These are phyloP conservation scores for Volucella inanis DNA, from an alignment of 2,888 invertebrate genomes.

Conservation along the genomic window DNA sequence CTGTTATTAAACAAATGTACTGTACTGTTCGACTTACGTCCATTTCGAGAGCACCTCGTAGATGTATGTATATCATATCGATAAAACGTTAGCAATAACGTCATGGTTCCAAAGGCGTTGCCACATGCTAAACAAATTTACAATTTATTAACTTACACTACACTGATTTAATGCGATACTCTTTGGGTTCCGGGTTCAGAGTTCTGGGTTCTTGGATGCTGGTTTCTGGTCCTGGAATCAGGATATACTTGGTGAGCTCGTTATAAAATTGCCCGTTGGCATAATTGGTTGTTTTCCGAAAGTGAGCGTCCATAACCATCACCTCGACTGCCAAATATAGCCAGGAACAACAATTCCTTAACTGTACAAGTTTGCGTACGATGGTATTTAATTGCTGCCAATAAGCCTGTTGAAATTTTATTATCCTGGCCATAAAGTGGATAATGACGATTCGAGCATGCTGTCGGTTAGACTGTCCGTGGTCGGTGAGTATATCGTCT, in stretches of 20 bases:
- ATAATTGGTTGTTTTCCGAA: constrained; percentile 14
- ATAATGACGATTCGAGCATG: constrained; percentile 41
- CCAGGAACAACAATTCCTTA: neutral
- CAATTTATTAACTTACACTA: constrained; percentile 52
- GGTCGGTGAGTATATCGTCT: neutral
- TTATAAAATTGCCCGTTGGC: constrained; percentile 31
- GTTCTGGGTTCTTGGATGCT: neutral
- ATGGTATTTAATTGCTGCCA: constrained; percentile 58
- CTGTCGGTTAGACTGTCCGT: neutral
- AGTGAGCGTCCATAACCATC: constrained; percentile 10
- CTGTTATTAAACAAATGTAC: constrained; percentile 10
- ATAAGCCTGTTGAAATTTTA: constrained; percentile 64
- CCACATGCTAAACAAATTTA: constrained; percentile 55
- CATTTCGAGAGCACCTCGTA: neutral
- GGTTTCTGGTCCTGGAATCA: neutral
- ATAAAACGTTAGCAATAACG: constrained; percentile 37
- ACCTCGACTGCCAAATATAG: neutral
- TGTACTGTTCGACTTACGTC: neutral
- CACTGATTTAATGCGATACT: constrained; percentile 56
- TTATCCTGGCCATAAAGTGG: constrained; percentile 55
- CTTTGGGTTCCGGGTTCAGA: constrained; percentile 6
- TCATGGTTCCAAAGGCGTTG: constrained; percentile 53
- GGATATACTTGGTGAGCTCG: constrained; percentile 14
- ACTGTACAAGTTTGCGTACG: constrained; percentile 15
- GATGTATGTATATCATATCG: neutral